A percentile compares a stretch with the other conserved stretches of the same genome.
These are phyloP conservation scores for Trachelipus rathkii DNA, from an alignment of 1,140 invertebrate genomes.

Conservation along the genomic window DNA sequence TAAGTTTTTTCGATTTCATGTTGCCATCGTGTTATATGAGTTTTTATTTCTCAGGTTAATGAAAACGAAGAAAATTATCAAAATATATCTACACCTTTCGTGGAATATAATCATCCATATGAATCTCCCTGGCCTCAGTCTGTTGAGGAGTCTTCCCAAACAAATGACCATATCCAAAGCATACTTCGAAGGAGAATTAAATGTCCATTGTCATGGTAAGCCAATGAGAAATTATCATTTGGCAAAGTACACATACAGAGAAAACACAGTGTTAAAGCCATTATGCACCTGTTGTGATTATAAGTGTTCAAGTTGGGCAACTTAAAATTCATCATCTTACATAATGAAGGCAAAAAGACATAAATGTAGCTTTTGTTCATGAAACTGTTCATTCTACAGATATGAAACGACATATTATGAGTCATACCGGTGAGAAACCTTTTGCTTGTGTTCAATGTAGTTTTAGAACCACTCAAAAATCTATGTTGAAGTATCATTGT, in stretches of 20 bases:
- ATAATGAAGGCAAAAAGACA: slow-evolving; percentile 10
- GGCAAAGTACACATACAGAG: background rate
- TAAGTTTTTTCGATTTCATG: too few species aligned
- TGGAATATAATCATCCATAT: too few species aligned
- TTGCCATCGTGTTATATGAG: too few species aligned
- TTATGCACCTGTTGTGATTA: background rate
- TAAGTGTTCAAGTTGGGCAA: background rate
- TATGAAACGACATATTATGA: slow-evolving; percentile 30
- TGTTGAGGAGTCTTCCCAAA: too few species aligned
- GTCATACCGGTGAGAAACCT: slow-evolving; percentile 40
- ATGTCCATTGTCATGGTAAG: background rate
- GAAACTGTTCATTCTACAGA: slow-evolving; percentile 25
- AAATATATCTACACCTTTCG: too few species aligned
- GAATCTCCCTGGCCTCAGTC: too few species aligned
- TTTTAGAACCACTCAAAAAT: slow-evolving; percentile 22
- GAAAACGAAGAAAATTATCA: too few species aligned
- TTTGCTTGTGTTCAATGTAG: slow-evolving; percentile 46
- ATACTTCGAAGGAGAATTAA: too few species aligned
- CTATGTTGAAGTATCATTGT: background rate
- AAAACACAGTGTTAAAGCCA: background rate
- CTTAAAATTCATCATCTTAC: background rate
- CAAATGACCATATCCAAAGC: too few species aligned
- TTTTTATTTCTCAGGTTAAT: too few species aligned
- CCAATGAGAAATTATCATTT: background rate
- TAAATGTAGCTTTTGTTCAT: slow-evolving; percentile 33